These are phyloP conservation scores for Falco naumanni DNA, from an alignment of 2,797 vertebrate genomes.

Conservation along the genomic window DNA sequence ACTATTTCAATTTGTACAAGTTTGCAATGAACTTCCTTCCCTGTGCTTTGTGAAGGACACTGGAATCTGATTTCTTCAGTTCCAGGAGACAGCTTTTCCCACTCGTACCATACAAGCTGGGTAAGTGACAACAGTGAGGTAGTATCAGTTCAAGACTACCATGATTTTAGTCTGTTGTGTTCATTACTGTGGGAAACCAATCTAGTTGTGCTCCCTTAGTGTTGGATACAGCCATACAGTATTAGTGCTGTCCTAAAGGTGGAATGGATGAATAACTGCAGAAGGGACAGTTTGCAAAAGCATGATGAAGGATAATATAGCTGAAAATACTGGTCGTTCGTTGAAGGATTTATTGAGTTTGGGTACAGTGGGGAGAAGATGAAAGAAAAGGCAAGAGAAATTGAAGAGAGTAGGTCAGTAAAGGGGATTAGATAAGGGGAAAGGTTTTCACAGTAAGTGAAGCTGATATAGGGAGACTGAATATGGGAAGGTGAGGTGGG, in stretches of 20 bases:
- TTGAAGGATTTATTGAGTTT: background rate
- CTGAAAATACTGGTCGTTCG: background rate
- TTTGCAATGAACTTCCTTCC: background rate
- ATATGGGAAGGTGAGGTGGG: background rate
- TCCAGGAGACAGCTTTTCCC: background rate
- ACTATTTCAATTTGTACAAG: background rate
- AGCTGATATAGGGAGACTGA: background rate
- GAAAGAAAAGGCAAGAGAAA: background rate
- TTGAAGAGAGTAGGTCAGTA: background rate
- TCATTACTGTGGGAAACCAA: background rate
- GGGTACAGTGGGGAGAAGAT: background rate
- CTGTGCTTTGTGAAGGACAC: conserved; percentile 1
- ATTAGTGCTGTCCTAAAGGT: background rate
- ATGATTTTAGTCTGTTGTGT: background rate
- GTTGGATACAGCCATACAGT: background rate
- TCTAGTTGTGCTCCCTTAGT: background rate
- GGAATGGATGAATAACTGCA: background rate
- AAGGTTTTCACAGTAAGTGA: background rate
- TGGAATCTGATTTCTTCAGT: background rate
- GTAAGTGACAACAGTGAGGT: background rate
- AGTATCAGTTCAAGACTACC: background rate
- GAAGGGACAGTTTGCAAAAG: background rate
- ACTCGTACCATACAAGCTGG: background rate
- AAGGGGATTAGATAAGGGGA: background rate
- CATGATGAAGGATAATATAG: background rate